Base-by-base conservation (phyloP, 2,888 invertebrate genomes). In the Trissonchulus sp. region DNA sequence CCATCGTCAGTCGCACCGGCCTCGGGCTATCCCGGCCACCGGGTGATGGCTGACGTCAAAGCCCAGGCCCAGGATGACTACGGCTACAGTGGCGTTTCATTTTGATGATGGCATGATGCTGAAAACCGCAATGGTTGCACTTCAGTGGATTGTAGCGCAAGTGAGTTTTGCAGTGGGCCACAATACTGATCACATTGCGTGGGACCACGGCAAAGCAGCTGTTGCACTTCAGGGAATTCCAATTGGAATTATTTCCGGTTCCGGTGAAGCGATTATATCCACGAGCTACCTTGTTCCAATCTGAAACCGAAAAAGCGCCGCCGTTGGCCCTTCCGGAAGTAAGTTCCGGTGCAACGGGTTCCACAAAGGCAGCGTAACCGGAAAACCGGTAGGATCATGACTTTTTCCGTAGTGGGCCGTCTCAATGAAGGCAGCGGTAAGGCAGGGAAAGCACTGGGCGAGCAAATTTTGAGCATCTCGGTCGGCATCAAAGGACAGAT, bases 121-220 rank as follows among this genome's bases (percentile, higher is more conserved):
- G 63, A 34, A 75, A 75, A 34, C 34, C 2, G 35, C 75, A 75
- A 63, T 75, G 63, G 2, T 75, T 72, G 68, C 75, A 75, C 72
- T 75, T 63, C 35, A 75, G 36, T 31, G 75, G 75, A 28, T 72
- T 75, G 68, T 75, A 75, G n/a, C 30, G 71, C 48, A 75, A 38
- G 68, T 75, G 75, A 37, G 63, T 65, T 38, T 75, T 75, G 63
- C 65, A 62, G 63, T 75, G 75, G 2, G 75, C 75, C 18, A 73
- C 36, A 60, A 75, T 1, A 34, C 76, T 37, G 33, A 34, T 30
- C 71, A 34, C 3, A 34, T 68, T 73, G 23, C 68, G 48, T 1
- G 68, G 33, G 23, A 76, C 63, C 68, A 34, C 1, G 28, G 68
- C 68, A 18, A 1, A 3, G 62, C 76, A 76, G 2, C 73, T 23